Conservation (phyloP, 2,888 invertebrate species). For the Epinotia bilunana region DNA sequence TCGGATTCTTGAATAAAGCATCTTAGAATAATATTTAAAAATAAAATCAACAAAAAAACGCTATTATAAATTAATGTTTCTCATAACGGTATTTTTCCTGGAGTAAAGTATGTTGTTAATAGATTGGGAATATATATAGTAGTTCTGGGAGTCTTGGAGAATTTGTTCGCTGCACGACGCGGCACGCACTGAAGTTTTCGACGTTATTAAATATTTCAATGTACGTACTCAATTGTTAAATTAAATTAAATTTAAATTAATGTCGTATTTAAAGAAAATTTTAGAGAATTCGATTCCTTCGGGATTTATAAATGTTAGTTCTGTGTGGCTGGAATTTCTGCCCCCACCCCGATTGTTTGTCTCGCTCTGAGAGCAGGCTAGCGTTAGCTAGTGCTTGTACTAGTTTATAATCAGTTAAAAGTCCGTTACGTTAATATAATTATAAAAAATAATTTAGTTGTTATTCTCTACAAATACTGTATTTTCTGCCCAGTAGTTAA, state of each 20-base stretch:
- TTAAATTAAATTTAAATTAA: slow-evolving; percentile 37
- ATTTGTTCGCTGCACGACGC: background rate
- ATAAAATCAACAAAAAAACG: no score
- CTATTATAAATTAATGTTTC: no score
- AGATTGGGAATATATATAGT: slow-evolving; percentile 21
- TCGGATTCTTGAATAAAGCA: no score
- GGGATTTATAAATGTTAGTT: slow-evolving; percentile 40
- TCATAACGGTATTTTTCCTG: no score
- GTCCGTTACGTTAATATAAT: slow-evolving; percentile 74
- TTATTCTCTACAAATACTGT: slow-evolving; percentile 82
- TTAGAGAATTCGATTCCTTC: slow-evolving; percentile 29
- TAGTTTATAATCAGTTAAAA: slow-evolving; percentile 74
- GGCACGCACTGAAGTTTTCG: slow-evolving; percentile 54
- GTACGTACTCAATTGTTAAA: slow-evolving; percentile 62
- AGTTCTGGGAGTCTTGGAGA: slow-evolving; percentile 4
- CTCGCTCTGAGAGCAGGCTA: slow-evolving; percentile 67
- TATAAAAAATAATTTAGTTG: slow-evolving; percentile 77
- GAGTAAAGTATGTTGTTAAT: slow-evolving; percentile 50
- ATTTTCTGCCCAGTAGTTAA: slow-evolving; percentile 83
- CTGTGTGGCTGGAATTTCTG: slow-evolving; percentile 31
- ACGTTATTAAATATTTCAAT: slow-evolving; percentile 67
- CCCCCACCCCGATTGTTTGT: slow-evolving; percentile 27
- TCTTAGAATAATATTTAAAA: no score
- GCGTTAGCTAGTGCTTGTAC: slow-evolving; percentile 72
- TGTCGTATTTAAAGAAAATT: slow-evolving; percentile 51